phyloP scores from a whole-genome alignment of 2,113 vertebrate genomes.

The Rhabdomys dilectus region DNA sequence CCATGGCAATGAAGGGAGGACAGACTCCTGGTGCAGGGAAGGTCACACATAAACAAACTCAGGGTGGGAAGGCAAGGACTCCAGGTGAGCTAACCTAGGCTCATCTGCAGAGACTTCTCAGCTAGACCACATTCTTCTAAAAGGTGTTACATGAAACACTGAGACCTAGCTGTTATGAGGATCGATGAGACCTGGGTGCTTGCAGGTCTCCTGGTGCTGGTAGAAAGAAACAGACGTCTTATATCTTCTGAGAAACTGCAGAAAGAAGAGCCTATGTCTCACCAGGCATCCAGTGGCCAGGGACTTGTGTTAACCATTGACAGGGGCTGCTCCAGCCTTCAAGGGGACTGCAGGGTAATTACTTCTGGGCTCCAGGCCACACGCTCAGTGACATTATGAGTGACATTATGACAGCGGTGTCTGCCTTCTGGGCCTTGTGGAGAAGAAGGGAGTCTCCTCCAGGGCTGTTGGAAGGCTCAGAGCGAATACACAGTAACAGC shows the following conservation, averaged over 20 bases:
- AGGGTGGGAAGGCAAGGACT: neutral
- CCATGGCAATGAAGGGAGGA: neutral
- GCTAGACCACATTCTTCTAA: neutral
- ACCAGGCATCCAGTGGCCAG: neutral
- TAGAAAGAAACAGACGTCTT: neutral
- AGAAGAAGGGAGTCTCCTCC: neutral
- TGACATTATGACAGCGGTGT: conserved; percentile 58
- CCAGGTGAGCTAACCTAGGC: neutral
- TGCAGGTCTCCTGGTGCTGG: neutral
- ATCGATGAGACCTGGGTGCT: neutral
- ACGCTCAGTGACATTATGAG: conserved; percentile 61
- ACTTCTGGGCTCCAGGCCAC: conserved; percentile 80
- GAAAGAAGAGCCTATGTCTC: neutral
- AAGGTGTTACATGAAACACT: neutral
- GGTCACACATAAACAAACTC: neutral
- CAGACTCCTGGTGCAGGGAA: neutral
- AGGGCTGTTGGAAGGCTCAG: neutral
- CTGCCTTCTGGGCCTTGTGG: conserved; percentile 22
- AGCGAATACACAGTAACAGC: neutral
- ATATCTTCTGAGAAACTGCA: neutral
- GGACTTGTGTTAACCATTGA: conserved; percentile 64
- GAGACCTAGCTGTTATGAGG: neutral
- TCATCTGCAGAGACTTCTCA: neutral
- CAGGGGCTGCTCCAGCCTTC: conserved; percentile 60
- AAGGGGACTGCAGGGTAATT: conserved; percentile 72